A percentile compares a stretch with the other conserved stretches of the same genome.
Conservation (phyloP, 2,797 vertebrate genomes). For the Cyprinella venusta region DNA sequence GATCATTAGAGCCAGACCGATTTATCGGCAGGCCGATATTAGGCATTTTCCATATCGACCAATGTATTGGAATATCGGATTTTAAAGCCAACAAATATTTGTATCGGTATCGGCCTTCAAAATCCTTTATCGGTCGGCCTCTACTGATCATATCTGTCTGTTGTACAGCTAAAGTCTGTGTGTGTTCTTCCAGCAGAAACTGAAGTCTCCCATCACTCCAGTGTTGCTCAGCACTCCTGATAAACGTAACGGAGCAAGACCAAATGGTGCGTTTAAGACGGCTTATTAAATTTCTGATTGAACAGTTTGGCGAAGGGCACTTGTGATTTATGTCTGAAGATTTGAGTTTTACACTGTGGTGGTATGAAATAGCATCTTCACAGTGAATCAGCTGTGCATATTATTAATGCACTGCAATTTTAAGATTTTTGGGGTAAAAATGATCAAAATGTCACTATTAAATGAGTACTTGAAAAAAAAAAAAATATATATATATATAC, state of each 20-base stretch:
- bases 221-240: slow-evolving; percentile 63
- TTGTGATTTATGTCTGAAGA: not conserved
- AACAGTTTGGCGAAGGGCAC: not conserved
- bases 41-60: too few species aligned
- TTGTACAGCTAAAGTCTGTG: not conserved
- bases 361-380: not conserved
- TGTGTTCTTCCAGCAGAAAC: slow-evolving; percentile 71
- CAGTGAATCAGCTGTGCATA: not conserved
- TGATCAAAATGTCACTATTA: not conserved
- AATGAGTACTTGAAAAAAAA: not conserved
- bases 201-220: slow-evolving; percentile 79
- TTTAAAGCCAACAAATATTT: too few species aligned
- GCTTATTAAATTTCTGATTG: not conserved
- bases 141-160: not conserved
- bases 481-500: too few species aligned
- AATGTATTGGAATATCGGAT: too few species aligned
- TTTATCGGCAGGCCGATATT: too few species aligned
- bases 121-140: too few species aligned
- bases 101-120: too few species aligned
- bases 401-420: not conserved
- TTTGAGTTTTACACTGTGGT: not conserved
- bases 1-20: too few species aligned
- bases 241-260: slow-evolving; percentile 37
- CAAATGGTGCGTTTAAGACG: slow-evolving; percentile 63
- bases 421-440: too few species aligned